These are phyloP conservation scores for Trichomycterus rosablanca DNA, from an alignment of 2,113 vertebrate species.

Conservation along the genomic window DNA sequence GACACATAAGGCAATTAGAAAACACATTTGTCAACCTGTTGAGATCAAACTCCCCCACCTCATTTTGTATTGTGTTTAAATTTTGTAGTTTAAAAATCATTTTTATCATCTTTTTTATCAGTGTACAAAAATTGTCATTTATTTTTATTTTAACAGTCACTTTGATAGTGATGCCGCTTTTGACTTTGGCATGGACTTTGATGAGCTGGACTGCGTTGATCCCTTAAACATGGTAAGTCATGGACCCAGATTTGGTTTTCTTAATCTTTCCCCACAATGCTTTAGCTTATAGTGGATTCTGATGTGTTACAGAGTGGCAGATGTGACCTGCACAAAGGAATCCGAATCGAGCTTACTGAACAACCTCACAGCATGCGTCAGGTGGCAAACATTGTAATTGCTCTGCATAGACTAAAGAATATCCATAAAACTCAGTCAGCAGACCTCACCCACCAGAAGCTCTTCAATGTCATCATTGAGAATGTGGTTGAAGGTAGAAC, in stretches of 20 bases:
- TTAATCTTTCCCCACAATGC: not conserved
- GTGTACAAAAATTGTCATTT: too few species aligned
- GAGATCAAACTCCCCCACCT: too few species aligned
- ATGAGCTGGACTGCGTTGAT: constrained; percentile 14
- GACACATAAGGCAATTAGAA: too few species aligned
- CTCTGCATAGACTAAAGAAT: constrained; percentile 33
- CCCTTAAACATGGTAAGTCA: constrained; percentile 34
- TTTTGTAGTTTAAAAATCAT: too few species aligned
- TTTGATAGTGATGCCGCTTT: not conserved
- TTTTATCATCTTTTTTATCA: not conserved
- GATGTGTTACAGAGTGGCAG: not conserved
- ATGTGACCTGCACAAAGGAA: constrained; percentile 1
- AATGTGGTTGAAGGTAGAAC: constrained; percentile 50
- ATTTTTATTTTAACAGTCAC: not conserved
- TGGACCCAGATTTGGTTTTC: not conserved
- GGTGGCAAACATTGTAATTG: constrained; percentile 43
- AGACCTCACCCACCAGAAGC: constrained; percentile 30
- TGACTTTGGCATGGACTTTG: not conserved
- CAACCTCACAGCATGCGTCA: constrained; percentile 28
- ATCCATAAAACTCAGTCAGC: constrained; percentile 10
- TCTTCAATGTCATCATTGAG: constrained; percentile 40
- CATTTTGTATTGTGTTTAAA: not conserved
- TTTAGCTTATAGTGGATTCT: too few species aligned
- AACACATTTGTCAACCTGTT: too few species aligned
- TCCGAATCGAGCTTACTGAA: constrained; percentile 37